Evolutionary conservation across 2,888 invertebrate species (phyloP).

Genomic region (Cecidostiba fungosa): DNA sequence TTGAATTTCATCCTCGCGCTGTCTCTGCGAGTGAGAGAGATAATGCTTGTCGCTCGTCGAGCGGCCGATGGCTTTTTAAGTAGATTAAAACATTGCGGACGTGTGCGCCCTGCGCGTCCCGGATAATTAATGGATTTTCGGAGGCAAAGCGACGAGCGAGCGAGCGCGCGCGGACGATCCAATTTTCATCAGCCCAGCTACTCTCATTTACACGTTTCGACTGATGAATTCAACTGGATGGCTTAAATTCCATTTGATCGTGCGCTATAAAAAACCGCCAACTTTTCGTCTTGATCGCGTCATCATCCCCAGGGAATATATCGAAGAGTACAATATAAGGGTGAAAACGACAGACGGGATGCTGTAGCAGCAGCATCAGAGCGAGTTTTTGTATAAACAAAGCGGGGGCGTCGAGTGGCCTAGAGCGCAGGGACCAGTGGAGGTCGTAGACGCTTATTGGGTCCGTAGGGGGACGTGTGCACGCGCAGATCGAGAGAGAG

Average conservation of each 20-base stretch:
- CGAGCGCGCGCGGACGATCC: no score
- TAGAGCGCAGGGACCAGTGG: conserved; percentile 40
- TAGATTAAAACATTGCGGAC: conserved; percentile 75
- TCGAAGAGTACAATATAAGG: neutral
- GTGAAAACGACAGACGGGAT: conserved; percentile 74
- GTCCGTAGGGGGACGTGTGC: conserved; percentile 74
- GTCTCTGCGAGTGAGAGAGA: conserved; percentile 62
- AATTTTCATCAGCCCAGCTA: no score
- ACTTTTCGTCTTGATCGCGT: neutral
- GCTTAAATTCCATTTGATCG: no score
- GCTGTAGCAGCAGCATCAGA: conserved; percentile 65
- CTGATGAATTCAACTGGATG: no score
- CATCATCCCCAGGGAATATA: neutral
- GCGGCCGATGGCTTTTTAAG: conserved; percentile 77
- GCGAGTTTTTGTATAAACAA: conserved; percentile 65
- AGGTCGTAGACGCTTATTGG: conserved; percentile 66
- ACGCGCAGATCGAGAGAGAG: neutral
- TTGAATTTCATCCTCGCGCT: no score
- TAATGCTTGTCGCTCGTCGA: conserved; percentile 78
- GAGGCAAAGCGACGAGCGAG: no score
- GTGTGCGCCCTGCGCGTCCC: conserved; percentile 69
- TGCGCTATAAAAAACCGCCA: no score
- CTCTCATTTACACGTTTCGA: conserved; percentile 69
- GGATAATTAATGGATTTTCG: conserved; percentile 78
- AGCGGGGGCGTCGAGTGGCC: conserved; percentile 47